Conservation (phyloP, 2,888 invertebrate genomes). For the Nysson spinosus region DNA sequence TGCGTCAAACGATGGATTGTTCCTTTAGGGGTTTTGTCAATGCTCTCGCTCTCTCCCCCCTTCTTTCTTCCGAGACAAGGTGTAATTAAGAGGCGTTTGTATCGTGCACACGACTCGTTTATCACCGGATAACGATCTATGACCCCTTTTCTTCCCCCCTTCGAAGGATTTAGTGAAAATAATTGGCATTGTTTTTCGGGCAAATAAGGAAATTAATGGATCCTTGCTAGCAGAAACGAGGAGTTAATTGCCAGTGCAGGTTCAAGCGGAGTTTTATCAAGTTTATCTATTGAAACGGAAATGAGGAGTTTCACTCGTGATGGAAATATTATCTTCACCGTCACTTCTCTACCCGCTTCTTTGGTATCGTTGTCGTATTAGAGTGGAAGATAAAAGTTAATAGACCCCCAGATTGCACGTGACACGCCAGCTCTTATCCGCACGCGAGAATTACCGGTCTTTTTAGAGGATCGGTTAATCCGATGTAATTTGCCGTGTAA, state of each 20-base stretch:
- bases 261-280: conserved; percentile 22
- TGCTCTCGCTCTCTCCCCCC: too few relatives aligned
- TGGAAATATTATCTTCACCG: conserved; percentile 19
- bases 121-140: too few relatives aligned
- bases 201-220: neutral
- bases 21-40: too few relatives aligned
- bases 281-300: conserved; percentile 38
- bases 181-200: too few relatives aligned
- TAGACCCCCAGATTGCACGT: neutral
- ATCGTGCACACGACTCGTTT: too few relatives aligned
- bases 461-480: neutral
- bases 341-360: neutral
- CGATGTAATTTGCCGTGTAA: neutral
- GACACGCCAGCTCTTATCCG: neutral
- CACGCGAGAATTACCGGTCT: conserved; percentile 3
- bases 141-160: too few relatives aligned
- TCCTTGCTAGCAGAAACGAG: too few relatives aligned
- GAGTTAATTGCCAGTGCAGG: too few relatives aligned
- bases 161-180: too few relatives aligned
- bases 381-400: neutral
- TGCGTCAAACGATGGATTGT: too few relatives aligned
- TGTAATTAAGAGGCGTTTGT: too few relatives aligned
- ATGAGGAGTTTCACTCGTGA: conserved; percentile 9
- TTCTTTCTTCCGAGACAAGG: too few relatives aligned
- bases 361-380: neutral